Percentiles rank a stretch among this genome's conserved stretches.
phyloP scores from a whole-genome alignment of 2,888 invertebrate genomes.

The Caenorhabditis macrosperma region DNA sequence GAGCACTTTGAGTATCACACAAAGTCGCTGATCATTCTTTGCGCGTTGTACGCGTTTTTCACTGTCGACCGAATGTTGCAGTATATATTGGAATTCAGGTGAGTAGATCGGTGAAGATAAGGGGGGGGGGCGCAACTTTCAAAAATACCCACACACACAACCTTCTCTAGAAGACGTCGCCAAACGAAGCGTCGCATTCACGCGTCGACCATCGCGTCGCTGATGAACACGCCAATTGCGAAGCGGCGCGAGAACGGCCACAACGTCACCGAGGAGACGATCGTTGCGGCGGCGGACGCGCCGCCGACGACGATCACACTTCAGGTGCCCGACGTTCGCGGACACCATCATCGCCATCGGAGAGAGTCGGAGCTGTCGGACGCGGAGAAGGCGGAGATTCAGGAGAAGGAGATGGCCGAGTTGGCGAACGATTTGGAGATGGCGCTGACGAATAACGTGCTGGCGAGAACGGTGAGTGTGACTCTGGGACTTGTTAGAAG shows the following conservation, averaged over 20 bases:
- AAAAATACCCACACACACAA: too few relatives aligned
- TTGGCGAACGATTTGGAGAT: constrained; percentile 74
- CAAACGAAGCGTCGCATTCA: constrained; percentile 68
- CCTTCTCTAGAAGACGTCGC: constrained; percentile 59
- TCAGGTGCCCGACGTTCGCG: constrained; percentile 40
- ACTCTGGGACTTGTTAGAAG: too few relatives aligned
- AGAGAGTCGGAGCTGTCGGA: constrained; percentile 38
- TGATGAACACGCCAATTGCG: constrained; percentile 63
- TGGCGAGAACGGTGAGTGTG: constrained; percentile 74
- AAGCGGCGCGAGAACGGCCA: constrained; percentile 52
- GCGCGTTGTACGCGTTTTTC: constrained; percentile 75
- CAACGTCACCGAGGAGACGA: constrained; percentile 49
- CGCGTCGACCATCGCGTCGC: constrained; percentile 64
- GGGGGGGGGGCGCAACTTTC: too few relatives aligned
- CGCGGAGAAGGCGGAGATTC: constrained; percentile 29
- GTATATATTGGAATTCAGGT: constrained; percentile 74
- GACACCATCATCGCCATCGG: constrained; percentile 31
- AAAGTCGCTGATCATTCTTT: constrained; percentile 75
- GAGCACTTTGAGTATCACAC: constrained; percentile 72
- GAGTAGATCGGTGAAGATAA: constrained; percentile 50
- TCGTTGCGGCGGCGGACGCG: constrained; percentile 34
- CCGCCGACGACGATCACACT: constrained; percentile 38
- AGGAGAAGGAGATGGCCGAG: constrained; percentile 63
- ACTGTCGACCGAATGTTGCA: constrained; percentile 76
- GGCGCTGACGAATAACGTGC: constrained; percentile 72